Evolutionary conservation across 2,888 invertebrate genomes (phyloP), one percentile per base, ranked within the genome.

Genomic region (Epinotia ramella): DNA sequence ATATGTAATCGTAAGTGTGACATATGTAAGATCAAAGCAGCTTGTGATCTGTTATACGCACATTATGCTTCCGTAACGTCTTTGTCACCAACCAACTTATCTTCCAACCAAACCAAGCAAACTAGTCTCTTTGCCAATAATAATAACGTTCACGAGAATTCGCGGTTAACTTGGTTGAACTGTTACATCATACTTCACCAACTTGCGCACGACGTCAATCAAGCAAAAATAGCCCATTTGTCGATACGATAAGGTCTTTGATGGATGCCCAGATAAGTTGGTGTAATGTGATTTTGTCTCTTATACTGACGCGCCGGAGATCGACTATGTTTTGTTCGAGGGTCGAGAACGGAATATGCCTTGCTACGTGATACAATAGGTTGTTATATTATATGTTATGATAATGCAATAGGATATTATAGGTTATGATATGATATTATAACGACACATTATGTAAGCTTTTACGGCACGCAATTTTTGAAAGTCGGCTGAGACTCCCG

Each of bases 21-120:
- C 59, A 69, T 46, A 60, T 69, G 69, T 69, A 46, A 59, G 69
- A 69, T 69, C 69, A 69, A 69, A 69, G 69, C 59, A 59, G n/a
- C 46, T 46, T 60, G 24, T 69, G 69, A 69, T 69, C 59, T 46
- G 68, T 69, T 33, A 24, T 59, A 69, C 40, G 68, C 69, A 59
- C 69, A 59, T 59, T 69, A 59, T 44, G 59, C 69, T 60, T 69
- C 69, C 68, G 57, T 20, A 57, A 44, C 44, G 59, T 44, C 46
- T 60, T 60, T 69, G 59, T 69, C 44, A n/a, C 24, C n/a, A 24
- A n/a, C 59, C 24, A 46, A 46, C 24, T 46, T 59, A 69, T 46
- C 44, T 24, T 24, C 24, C 12, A 59, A 57, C 11, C 11, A 13
- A 69, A 24, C 4, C 20, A 59, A 46, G 69, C 28, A n/a, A 68